Evolutionary conservation across 2,113 vertebrate genomes (phyloP).

Genomic region (Hemichromis elongatus): DNA sequence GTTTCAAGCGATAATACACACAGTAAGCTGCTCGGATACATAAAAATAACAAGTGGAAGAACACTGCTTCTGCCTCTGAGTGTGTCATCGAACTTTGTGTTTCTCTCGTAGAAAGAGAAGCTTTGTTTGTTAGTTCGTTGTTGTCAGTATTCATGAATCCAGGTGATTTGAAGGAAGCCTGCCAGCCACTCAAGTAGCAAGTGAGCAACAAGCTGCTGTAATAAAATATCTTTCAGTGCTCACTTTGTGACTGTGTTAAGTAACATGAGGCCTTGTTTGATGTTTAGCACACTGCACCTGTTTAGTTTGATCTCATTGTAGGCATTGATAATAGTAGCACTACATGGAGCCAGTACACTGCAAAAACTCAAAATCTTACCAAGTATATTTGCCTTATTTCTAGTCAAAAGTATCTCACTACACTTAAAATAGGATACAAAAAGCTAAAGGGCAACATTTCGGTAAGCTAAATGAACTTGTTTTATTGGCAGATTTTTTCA

Average conservation of each 20-base stretch:
- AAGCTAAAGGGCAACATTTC: too few species aligned
- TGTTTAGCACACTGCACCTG: not conserved
- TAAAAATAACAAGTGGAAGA: not conserved
- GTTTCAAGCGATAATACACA: not conserved
- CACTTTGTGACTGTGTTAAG: not conserved
- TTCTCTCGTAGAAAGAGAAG: not conserved
- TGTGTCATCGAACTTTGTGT: not conserved
- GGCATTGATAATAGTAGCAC: not conserved
- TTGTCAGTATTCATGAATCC: not conserved
- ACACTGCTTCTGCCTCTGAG: not conserved
- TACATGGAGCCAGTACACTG: not conserved
- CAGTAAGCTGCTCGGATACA: not conserved
- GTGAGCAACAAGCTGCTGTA: not conserved
- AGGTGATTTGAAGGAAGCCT: not conserved
- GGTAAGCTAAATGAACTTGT: too few species aligned
- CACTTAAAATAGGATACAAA: too few species aligned
- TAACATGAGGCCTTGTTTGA: not conserved
- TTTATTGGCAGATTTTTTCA: too few species aligned
- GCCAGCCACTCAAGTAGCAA: not conserved
- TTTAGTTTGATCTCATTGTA: not conserved
- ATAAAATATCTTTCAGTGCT: not conserved
- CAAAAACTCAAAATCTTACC: too few species aligned
- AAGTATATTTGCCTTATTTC: too few species aligned
- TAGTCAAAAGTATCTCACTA: too few species aligned
- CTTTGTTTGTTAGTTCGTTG: not conserved